Conservation (phyloP, 2,797 vertebrate species). For the Microcaecilia unicolor region DNA sequence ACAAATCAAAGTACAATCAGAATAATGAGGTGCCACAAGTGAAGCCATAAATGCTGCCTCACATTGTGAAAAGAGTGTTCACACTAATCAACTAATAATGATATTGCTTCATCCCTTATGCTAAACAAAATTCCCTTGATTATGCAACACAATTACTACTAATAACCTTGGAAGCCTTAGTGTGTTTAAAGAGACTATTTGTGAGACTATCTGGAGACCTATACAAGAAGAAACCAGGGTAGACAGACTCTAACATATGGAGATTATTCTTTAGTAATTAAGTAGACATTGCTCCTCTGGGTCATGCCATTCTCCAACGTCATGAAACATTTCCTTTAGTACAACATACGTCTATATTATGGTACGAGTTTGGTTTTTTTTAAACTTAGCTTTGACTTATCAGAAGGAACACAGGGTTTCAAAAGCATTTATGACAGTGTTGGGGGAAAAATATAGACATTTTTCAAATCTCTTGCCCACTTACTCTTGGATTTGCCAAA, state of each 20-base stretch:
- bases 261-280: slow-evolving; percentile 55
- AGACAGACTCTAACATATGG: slow-evolving; percentile 40
- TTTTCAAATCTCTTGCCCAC: too few species aligned
- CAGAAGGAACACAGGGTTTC: too few species aligned
- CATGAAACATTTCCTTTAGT: slow-evolving; percentile 32
- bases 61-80: slow-evolving; percentile 47
- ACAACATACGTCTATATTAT: slow-evolving; percentile 38
- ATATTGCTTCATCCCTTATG: slow-evolving; percentile 20
- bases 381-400: too few species aligned
- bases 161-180: slow-evolving; percentile 46
- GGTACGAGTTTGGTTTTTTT: slow-evolving; percentile 23
- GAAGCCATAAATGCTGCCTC: slow-evolving; percentile 37
- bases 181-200: slow-evolving; percentile 36
- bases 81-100: slow-evolving; percentile 57
- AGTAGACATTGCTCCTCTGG: slow-evolving; percentile 47
- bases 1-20: slow-evolving; percentile 54
- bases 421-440: too few species aligned
- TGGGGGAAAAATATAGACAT: too few species aligned
- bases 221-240: slow-evolving; percentile 32
- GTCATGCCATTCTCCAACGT: slow-evolving; percentile 36
- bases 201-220: slow-evolving; percentile 47
- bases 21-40: slow-evolving; percentile 52
- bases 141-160: slow-evolving; percentile 50
- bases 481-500: too few species aligned
- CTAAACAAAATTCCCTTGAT: slow-evolving; percentile 48